Conservation (phyloP, 1,140 invertebrate species). For the Euwallacea fornicatus region DNA sequence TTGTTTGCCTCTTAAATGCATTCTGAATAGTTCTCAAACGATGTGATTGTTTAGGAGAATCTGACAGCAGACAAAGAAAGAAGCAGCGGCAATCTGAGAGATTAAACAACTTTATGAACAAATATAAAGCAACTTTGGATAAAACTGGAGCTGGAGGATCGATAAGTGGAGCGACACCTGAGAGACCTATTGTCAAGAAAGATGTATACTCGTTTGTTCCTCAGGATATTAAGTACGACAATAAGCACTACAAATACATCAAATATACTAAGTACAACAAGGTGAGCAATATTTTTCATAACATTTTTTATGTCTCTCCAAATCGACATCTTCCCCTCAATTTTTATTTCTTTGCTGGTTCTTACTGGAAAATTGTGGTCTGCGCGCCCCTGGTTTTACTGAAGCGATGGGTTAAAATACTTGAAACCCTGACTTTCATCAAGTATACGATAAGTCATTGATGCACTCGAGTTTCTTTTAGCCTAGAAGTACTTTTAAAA, state of each 20-base stretch:
- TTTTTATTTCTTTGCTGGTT: too few relatives aligned
- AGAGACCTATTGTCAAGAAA: constrained; percentile 44
- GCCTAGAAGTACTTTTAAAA: too few relatives aligned
- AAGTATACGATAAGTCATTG: too few relatives aligned
- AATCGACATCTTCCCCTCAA: not conserved
- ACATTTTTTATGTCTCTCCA: not conserved
- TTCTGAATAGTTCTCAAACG: not conserved
- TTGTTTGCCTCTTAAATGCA: constrained; percentile 45
- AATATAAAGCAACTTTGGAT: constrained; percentile 64
- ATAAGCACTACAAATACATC: constrained; percentile 79
- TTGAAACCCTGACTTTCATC: too few relatives aligned
- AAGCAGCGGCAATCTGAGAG: constrained; percentile 66
- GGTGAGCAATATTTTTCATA: constrained; percentile 51
- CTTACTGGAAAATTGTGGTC: too few relatives aligned
- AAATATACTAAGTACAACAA: constrained; percentile 75
- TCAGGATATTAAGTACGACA: constrained; percentile 77
- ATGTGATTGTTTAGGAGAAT: constrained; percentile 54
- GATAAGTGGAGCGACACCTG: constrained; percentile 53
- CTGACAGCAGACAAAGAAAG: constrained; percentile 58
- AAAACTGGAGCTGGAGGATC: constrained; percentile 50
- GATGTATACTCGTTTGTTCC: constrained; percentile 68
- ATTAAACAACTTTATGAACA: constrained; percentile 65
- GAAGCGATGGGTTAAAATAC: too few relatives aligned
- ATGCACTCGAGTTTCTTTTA: too few relatives aligned
- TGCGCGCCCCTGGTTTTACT: too few relatives aligned